A percentile compares a stretch with the other conserved stretches of the same genome.
Conservation (phyloP, 1,140 invertebrate species). For the Scaptomyza hsui region DNA sequence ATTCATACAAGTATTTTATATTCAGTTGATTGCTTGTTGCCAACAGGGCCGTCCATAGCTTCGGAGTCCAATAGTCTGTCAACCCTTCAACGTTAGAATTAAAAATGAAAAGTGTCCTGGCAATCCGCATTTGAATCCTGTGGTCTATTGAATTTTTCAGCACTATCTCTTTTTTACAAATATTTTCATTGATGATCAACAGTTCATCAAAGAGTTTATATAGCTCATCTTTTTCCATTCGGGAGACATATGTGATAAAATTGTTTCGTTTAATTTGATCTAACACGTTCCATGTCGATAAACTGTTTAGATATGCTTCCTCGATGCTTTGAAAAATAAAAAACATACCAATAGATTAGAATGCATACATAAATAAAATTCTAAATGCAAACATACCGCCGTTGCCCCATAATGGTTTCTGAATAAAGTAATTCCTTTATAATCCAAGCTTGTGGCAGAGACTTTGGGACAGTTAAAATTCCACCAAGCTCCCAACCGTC, state of each 20-base stretch:
- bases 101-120: conserved; percentile 73
- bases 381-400: conserved; percentile 30
- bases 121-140: conserved; percentile 81
- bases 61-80: conserved; percentile 49
- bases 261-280: background rate
- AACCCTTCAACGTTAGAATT: background rate
- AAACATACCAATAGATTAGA: background rate
- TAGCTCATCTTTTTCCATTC: background rate
- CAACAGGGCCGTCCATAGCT: conserved; percentile 84
- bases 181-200: conserved; percentile 41
- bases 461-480: background rate
- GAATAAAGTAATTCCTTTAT: conserved; percentile 27
- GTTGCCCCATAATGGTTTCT: conserved; percentile 46
- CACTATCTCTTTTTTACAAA: conserved; percentile 28
- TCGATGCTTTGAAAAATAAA: conserved; percentile 8
- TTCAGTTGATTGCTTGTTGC: conserved; percentile 87
- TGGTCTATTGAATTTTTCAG: conserved; percentile 78
- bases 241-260: background rate
- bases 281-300: conserved; percentile 1
- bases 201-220: conserved; percentile 29
- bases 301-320: conserved; percentile 3
- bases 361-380: background rate
- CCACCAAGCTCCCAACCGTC: background rate
- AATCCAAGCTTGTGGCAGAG: background rate
- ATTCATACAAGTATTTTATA: conserved; percentile 87